These are phyloP conservation scores for Megaptera novaeangliae DNA, from an alignment of 2,113 vertebrate genomes.

Conservation along the genomic window DNA sequence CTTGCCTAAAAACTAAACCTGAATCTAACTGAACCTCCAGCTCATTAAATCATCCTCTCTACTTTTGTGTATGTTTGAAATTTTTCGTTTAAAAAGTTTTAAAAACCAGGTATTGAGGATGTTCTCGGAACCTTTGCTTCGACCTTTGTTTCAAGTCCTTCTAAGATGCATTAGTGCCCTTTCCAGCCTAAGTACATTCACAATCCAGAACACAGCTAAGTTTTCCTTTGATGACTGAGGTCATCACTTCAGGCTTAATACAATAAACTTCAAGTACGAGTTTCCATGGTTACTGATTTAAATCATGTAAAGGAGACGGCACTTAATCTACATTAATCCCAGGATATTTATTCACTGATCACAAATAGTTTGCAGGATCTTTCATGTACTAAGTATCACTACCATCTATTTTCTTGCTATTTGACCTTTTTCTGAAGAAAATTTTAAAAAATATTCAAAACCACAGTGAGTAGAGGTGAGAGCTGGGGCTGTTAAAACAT, in stretches of 20 bases:
- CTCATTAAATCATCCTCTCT: neutral
- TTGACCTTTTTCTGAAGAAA: constrained; percentile 17
- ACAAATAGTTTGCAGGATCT: constrained; percentile 15
- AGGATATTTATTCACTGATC: constrained; percentile 28
- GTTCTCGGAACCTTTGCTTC: constrained; percentile 21
- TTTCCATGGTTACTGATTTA: constrained; percentile 60
- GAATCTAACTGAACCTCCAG: neutral
- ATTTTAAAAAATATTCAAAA: constrained; percentile 4
- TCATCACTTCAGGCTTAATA: constrained; percentile 51
- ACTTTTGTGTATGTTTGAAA: neutral
- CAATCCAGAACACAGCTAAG: neutral
- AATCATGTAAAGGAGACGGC: constrained; percentile 23
- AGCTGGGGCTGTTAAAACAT: neutral
- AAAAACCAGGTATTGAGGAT: neutral
- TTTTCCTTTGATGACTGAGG: constrained; percentile 44
- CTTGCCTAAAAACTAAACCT: neutral
- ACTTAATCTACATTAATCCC: constrained; percentile 4
- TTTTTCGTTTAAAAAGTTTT: neutral
- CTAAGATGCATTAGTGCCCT: neutral
- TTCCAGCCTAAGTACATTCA: neutral
- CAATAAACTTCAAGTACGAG: constrained; percentile 51
- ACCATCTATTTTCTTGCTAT: neutral
- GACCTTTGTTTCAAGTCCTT: constrained; percentile 22
- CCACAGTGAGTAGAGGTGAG: neutral
- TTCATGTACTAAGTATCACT: neutral